These are phyloP conservation scores for Spilosoma lubricipeda DNA, from an alignment of 2,888 invertebrate species.

Conservation along the genomic window DNA sequence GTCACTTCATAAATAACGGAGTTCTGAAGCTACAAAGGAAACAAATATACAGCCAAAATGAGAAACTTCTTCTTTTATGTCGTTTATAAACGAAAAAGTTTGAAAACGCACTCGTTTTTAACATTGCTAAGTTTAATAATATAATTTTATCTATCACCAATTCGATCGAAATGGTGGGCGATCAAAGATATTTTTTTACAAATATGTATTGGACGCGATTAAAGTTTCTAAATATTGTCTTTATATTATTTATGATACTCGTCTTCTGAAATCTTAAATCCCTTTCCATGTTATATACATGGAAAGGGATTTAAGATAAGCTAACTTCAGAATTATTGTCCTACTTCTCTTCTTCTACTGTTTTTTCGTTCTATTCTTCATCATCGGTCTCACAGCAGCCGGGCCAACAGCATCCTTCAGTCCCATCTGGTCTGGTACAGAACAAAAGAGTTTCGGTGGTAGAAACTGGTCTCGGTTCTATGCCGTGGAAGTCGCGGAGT, in stretches of 20 bases:
- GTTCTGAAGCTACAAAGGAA: background rate
- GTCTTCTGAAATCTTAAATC: background rate
- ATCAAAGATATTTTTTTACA: background rate
- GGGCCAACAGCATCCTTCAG: constrained; percentile 93
- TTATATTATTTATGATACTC: background rate
- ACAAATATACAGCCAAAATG: background rate
- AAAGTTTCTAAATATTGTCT: constrained; percentile 9
- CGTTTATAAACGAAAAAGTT: background rate
- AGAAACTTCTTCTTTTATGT: background rate
- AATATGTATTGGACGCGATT: background rate
- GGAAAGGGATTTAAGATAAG: too few species aligned
- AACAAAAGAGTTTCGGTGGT: constrained; percentile 92
- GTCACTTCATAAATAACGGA: background rate
- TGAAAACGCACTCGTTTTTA: background rate
- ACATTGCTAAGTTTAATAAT: background rate
- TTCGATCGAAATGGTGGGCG: background rate
- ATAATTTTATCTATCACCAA: background rate
- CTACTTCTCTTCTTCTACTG: background rate
- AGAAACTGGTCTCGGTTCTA: constrained; percentile 91
- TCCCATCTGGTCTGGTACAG: constrained; percentile 93
- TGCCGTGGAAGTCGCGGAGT: constrained; percentile 95
- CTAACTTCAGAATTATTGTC: background rate
- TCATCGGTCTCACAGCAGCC: constrained; percentile 84
- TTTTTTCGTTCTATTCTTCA: constrained; percentile 65
- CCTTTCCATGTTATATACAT: background rate